Evolutionary conservation across 1,140 invertebrate species (phyloP), one percentile per base, ranked within the genome.

Genomic region (Diabrotica virgifera): DNA sequence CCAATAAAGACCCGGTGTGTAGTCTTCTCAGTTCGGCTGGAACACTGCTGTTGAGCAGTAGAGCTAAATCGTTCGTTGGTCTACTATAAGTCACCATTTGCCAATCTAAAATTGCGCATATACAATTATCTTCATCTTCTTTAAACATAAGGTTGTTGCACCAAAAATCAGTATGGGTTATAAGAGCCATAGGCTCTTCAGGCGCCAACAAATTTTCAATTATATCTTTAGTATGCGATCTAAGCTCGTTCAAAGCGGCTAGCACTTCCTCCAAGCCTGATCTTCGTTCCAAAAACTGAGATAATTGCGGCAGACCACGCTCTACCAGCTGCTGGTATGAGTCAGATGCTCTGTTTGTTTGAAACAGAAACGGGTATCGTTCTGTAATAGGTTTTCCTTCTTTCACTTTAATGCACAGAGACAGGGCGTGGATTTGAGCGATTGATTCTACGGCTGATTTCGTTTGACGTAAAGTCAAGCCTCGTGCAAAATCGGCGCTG

Each of bases 111-210:
- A 91, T 88, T 14, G 85, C 83, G 71, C 90, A 93, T 13, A 80
- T 78, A 59, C 65, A 68, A 14, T 6, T 11, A 11, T 62, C 60
- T 55, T 76, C 71, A 24, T 77, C 72, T 66, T 86, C 83, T 38
- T 82, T 80, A 71, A 93, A 92, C 61, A 91, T 81, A 6, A 92
- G 80, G 79, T 92, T 92, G 67, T 91, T 91, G 74, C 89, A 90
- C 90, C 90, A 92, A 75, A 92, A 92, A 72, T 92, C 91, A 0
- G 89, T 91, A 74, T 92, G 90, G 0, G 89, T 91, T 58, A 89
- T 84, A 9, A 91, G 80, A 0, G 88, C 85, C 51, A 91, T 79
- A 0, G 89, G 88, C 70, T 87, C 87, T 57, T 84, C 80, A 0
- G 87, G 87, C 0, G 85, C 82, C 8, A 91, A 78, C 3, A 91